These are phyloP conservation scores for Epizoanthus rinbou DNA, from an alignment of 92 coral and sea anemone species.

Conservation along the genomic window DNA sequence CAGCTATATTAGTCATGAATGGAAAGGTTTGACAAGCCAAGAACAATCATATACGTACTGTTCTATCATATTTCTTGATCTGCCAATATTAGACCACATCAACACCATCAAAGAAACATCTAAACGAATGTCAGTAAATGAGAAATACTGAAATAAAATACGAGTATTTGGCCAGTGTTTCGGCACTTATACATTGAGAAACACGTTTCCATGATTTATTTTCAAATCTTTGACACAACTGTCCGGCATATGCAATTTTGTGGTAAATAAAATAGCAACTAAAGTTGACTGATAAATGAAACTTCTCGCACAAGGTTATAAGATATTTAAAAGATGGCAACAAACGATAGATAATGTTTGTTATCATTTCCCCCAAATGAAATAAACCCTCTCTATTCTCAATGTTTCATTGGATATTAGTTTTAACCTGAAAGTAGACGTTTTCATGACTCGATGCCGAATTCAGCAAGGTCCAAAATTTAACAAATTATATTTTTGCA, in stretches of 20 bases:
- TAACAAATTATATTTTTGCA: neutral
- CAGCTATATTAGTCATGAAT: neutral
- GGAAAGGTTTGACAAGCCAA: too few species aligned
- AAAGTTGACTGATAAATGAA: neutral
- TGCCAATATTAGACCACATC: neutral
- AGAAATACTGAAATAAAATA: conserved; percentile 4
- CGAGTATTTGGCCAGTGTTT: too few species aligned
- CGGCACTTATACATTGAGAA: too few species aligned
- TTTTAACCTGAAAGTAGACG: neutral
- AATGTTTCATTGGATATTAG: neutral
- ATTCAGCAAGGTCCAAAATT: neutral
- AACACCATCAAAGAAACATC: too few species aligned
- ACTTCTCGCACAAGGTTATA: conserved; percentile 1
- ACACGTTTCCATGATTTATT: too few species aligned
- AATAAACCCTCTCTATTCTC: neutral
- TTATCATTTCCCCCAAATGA: neutral
- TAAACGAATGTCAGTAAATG: neutral
- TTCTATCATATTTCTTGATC: neutral
- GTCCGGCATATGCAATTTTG: too few species aligned
- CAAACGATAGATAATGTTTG: neutral
- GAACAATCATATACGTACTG: too few species aligned
- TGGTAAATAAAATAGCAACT: neutral
- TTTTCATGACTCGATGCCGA: neutral
- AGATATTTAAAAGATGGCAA: neutral
- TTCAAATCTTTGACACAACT: too few species aligned